A percentile compares a stretch with the other conserved stretches of the same genome.
phyloP scores from a whole-genome alignment of 1,140 invertebrate species.

The Drosophila orosa region DNA sequence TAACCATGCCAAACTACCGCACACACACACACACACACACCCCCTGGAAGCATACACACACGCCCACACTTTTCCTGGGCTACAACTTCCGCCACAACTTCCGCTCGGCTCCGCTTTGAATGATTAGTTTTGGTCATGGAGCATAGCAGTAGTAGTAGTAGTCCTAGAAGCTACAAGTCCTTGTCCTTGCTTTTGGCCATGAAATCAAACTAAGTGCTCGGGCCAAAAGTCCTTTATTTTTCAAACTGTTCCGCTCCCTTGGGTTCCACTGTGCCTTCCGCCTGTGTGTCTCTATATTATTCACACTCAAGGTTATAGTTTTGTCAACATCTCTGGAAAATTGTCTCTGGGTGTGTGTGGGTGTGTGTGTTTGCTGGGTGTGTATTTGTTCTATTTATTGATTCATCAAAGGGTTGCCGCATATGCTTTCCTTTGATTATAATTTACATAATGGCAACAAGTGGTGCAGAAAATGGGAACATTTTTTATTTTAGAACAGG shows the following conservation, averaged over 20 bases:
- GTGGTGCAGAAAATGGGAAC: constrained; percentile 11
- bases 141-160: constrained; percentile 21
- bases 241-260: constrained; percentile 23
- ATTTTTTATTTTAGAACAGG: neutral
- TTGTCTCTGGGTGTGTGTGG: neutral
- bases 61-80: constrained; percentile 27
- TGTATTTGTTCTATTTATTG: constrained; percentile 54
- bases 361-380: neutral
- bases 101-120: constrained; percentile 61
- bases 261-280: neutral
- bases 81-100: constrained; percentile 67
- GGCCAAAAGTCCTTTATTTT: constrained; percentile 38
- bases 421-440: constrained; percentile 38
- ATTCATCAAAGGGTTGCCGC: constrained; percentile 28
- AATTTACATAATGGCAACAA: constrained; percentile 51
- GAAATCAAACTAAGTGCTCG: constrained; percentile 61
- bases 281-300: constrained; percentile 11
- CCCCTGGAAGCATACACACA: neutral
- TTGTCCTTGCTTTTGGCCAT: constrained; percentile 37
- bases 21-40: constrained; percentile 21
- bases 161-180: constrained; percentile 28
- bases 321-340: constrained; percentile 50
- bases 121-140: constrained; percentile 74
- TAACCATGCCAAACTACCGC: constrained; percentile 48
- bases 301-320: constrained; percentile 48